phyloP scores from a whole-genome alignment of 2,113 vertebrate species.

The Euleptes europaea region DNA sequence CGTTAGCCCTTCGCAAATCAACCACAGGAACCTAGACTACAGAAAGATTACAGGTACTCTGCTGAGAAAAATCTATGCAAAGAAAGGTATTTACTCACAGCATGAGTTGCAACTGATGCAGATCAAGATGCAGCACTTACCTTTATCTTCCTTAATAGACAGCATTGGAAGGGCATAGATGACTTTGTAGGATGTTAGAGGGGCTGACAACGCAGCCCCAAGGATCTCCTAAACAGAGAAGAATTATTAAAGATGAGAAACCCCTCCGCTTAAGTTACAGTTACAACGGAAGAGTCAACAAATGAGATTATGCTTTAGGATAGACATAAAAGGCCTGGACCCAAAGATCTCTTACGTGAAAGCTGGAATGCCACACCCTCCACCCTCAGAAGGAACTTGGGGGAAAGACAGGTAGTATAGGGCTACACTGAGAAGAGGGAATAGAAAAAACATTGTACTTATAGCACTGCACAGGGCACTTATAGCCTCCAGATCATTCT shows the following conservation, averaged over 20 bases:
- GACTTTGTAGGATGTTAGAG: slow-evolving; percentile 86
- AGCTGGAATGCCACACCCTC: not conserved
- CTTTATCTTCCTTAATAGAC: slow-evolving; percentile 98
- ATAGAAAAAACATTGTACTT: not conserved
- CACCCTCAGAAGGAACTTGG: not conserved
- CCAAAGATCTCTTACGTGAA: not conserved
- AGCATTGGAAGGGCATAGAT: slow-evolving; percentile 95
- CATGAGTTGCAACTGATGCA: not conserved
- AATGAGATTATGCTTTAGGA: not conserved
- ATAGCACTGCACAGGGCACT: not conserved
- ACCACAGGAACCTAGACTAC: not conserved
- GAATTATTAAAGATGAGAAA: not conserved
- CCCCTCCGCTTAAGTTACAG: not conserved
- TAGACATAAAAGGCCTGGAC: not conserved
- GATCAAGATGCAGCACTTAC: slow-evolving; percentile 66
- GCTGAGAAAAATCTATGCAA: not conserved
- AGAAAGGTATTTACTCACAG: not conserved
- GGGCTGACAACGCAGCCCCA: slow-evolving; percentile 86
- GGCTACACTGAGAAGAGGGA: not conserved
- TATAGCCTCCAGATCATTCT: too few species aligned
- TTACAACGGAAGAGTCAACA: not conserved
- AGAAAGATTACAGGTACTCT: not conserved
- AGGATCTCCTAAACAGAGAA: slow-evolving; percentile 85
- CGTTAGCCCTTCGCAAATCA: not conserved
- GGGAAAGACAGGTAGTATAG: not conserved